Percentiles rank a stretch among this genome's conserved stretches.
These are phyloP conservation scores for Thereva nobilitata DNA, from an alignment of 2,888 invertebrate genomes.

Conservation along the genomic window DNA sequence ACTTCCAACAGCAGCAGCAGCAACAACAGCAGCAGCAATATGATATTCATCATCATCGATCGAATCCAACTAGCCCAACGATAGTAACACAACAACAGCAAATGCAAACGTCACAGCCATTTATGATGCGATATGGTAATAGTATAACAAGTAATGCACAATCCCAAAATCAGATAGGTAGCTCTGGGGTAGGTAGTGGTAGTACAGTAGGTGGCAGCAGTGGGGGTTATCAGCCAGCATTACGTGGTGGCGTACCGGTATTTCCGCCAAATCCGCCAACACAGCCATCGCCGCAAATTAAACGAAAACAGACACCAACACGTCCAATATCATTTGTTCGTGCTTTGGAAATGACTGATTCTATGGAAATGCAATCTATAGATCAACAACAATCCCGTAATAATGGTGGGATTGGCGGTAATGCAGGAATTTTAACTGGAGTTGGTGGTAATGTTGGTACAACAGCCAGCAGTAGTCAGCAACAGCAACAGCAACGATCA, in stretches of 20 bases:
- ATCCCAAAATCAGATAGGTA: constrained; percentile 37
- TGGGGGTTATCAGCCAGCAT: constrained; percentile 64
- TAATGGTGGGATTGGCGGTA: constrained; percentile 36
- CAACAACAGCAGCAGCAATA: constrained; percentile 57
- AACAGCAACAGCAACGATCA: constrained; percentile 53
- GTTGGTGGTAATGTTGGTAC: constrained; percentile 37
- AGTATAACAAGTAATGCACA: constrained; percentile 36
- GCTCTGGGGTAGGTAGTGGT: constrained; percentile 30
- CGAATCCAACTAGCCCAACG: constrained; percentile 77
- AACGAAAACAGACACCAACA: constrained; percentile 62
- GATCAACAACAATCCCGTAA: constrained; percentile 50
- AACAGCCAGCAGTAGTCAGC: constrained; percentile 51
- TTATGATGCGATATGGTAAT: constrained; percentile 52
- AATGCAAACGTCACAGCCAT: constrained; percentile 51
- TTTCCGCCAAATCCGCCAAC: constrained; percentile 63
- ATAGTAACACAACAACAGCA: constrained; percentile 58
- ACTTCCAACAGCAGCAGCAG: constrained; percentile 56
- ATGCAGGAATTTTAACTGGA: constrained; percentile 26
- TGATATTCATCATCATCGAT: constrained; percentile 64
- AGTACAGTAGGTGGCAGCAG: constrained; percentile 40
- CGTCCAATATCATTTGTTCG: constrained; percentile 88
- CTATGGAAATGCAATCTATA: constrained; percentile 74
- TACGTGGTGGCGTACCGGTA: constrained; percentile 70
- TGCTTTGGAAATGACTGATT: constrained; percentile 87
- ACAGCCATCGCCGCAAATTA: constrained; percentile 63